Percentiles rank a stretch among this genome's conserved stretches.
Conservation (phyloP, 2,888 invertebrate species). For the Bhutanitis thaidina region DNA sequence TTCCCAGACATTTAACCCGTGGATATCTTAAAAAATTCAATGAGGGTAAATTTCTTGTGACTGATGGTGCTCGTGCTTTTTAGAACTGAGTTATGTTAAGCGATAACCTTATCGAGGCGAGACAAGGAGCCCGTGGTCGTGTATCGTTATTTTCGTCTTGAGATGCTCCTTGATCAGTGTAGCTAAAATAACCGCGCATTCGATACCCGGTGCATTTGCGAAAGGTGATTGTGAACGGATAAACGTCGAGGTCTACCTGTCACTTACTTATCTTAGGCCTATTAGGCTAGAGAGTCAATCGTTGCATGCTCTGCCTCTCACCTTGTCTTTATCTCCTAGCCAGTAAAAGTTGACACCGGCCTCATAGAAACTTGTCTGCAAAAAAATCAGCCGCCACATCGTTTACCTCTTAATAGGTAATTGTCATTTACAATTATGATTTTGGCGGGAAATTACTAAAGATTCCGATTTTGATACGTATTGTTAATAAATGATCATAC, state of each 20-base stretch:
- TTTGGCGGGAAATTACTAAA: slow-evolving; percentile 6
- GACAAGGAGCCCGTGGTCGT: slow-evolving; percentile 31
- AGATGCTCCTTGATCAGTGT: slow-evolving; percentile 42
- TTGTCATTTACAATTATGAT: neutral
- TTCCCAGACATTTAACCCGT: slow-evolving; percentile 6
- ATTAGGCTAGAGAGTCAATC: neutral
- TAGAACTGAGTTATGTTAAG: slow-evolving; percentile 51
- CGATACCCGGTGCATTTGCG: slow-evolving; percentile 27
- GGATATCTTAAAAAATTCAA: slow-evolving; percentile 20
- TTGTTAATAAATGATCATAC: no score
- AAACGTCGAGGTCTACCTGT: no score
- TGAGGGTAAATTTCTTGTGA: slow-evolving; percentile 25
- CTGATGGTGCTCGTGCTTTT: slow-evolving; percentile 45
- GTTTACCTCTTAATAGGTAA: no score
- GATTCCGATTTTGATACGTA: no score
- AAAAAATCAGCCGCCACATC: no score
- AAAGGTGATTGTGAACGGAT: slow-evolving; percentile 1
- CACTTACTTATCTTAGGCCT: neutral
- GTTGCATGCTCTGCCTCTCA: neutral
- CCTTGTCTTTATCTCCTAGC: neutral
- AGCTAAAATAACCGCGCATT: slow-evolving; percentile 46
- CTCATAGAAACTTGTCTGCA: no score
- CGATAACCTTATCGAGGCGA: slow-evolving; percentile 49
- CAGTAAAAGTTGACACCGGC: no score
- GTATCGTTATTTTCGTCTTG: slow-evolving; percentile 44